phyloP scores from a whole-genome alignment of 1,140 invertebrate species.

The Phocides pigmalion region DNA sequence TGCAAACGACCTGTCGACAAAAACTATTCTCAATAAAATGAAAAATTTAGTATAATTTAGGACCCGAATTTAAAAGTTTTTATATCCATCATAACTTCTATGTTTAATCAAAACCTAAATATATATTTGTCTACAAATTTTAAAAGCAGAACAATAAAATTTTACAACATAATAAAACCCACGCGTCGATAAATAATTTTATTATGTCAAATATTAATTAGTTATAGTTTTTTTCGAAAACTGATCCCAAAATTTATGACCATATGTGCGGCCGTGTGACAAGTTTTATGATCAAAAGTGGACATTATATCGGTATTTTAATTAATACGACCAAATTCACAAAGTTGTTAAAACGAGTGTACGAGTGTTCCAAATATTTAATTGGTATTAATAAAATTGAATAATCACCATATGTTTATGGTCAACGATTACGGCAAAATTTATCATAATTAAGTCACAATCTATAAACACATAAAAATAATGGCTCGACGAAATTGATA shows the following conservation, averaged over 20 bases:
- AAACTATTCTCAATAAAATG: too few species aligned
- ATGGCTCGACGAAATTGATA: not conserved
- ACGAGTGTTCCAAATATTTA: conserved; percentile 23
- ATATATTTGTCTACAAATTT: too few species aligned
- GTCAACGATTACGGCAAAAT: conserved; percentile 12
- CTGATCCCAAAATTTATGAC: conserved; percentile 14
- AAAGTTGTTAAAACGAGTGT: conserved; percentile 10
- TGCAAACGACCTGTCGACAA: too few species aligned
- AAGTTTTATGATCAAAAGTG: conserved; percentile 13
- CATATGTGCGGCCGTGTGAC: not conserved
- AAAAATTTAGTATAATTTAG: too few species aligned
- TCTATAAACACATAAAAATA: conserved; percentile 22
- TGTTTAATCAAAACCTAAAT: too few species aligned
- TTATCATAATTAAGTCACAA: conserved; percentile 32
- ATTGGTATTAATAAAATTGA: conserved; percentile 29
- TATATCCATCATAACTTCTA: too few species aligned
- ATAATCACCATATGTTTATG: conserved; percentile 29
- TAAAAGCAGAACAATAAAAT: not conserved
- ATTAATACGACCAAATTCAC: conserved; percentile 13
- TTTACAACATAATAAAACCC: conserved; percentile 7
- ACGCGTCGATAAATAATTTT: conserved; percentile 4
- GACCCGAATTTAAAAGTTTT: too few species aligned
- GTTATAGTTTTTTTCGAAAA: conserved; percentile 11
- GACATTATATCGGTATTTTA: conserved; percentile 8
- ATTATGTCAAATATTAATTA: conserved; percentile 19